These are phyloP conservation scores for Onychostoma macrolepis DNA, from an alignment of 2,113 vertebrate species.

Conservation along the genomic window DNA sequence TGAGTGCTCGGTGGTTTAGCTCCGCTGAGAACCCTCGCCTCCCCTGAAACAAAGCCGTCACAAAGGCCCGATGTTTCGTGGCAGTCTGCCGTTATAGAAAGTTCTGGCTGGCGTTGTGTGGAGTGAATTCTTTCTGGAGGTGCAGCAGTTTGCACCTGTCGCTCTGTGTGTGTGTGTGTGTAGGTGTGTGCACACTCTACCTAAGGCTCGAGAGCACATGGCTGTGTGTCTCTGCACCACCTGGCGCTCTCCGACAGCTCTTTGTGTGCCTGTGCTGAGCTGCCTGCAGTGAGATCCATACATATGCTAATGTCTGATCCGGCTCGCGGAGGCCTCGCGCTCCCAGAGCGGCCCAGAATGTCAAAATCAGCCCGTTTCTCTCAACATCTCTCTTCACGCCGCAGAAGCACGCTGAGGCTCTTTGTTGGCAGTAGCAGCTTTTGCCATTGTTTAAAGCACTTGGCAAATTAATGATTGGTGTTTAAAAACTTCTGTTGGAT, in stretches of 20 bases:
- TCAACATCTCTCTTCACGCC: conserved; percentile 15
- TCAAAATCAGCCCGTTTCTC: conserved; percentile 36
- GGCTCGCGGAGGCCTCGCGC: conserved; percentile 61
- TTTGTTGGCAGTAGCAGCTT: conserved; percentile 30
- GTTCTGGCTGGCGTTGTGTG: conserved; percentile 18
- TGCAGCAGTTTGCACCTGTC: conserved; percentile 78
- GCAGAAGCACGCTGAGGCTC: not conserved
- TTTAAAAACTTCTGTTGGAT: conserved; percentile 8
- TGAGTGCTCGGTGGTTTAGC: not conserved
- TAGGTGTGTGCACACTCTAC: conserved; percentile 13
- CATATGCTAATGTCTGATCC: conserved; percentile 78
- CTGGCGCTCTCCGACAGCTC: conserved; percentile 73
- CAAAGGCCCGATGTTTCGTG: conserved; percentile 28
- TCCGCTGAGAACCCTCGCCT: conserved; percentile 11
- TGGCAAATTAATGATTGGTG: conserved; percentile 10
- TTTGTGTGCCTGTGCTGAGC: conserved; percentile 72
- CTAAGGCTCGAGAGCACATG: conserved; percentile 21
- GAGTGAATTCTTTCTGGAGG: conserved; percentile 64
- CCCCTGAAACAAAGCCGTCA: conserved; percentile 19
- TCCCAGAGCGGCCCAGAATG: conserved; percentile 52
- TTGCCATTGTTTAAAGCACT: conserved; percentile 6
- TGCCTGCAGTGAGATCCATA: conserved; percentile 72
- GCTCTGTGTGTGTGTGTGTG: conserved; percentile 39
- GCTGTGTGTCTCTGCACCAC: conserved; percentile 66
- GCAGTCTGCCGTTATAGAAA: conserved; percentile 27